Evolutionary conservation across 2,113 vertebrate species (phyloP).

Genomic region (Marcusenius ussheri): DNA sequence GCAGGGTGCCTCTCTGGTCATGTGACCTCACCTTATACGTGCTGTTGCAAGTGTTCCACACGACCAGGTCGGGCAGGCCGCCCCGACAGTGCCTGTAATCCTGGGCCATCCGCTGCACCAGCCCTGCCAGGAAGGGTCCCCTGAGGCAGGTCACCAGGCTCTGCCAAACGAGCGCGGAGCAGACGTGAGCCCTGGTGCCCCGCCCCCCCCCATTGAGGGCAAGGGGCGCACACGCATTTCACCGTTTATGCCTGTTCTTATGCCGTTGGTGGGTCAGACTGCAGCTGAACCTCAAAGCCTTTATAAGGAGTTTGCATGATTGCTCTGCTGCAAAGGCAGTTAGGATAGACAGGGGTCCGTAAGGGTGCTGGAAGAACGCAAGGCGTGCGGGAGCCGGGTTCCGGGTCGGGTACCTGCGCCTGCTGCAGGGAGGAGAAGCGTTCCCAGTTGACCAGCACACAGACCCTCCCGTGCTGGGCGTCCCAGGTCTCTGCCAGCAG

Average conservation of each 20-base stretch:
- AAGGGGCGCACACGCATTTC: background rate
- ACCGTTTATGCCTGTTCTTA: background rate
- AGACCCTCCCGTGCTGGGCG: slow-evolving; percentile 69
- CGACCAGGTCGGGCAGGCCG: slow-evolving; percentile 87
- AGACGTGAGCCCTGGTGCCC: background rate
- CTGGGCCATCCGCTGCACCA: slow-evolving; percentile 68
- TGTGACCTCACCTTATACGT: slow-evolving; percentile 68
- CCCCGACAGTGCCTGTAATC: slow-evolving; percentile 83
- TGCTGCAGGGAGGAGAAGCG: slow-evolving; percentile 79
- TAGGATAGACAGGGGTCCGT: background rate
- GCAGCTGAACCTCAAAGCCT: background rate
- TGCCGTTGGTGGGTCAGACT: background rate
- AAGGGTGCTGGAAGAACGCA: background rate
- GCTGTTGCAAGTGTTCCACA: slow-evolving; percentile 69
- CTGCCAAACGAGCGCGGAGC: slow-evolving; percentile 38
- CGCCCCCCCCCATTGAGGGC: background rate
- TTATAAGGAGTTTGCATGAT: background rate
- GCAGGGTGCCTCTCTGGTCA: background rate
- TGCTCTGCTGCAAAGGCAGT: background rate
- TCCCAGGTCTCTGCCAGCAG: slow-evolving; percentile 71
- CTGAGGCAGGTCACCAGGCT: slow-evolving; percentile 80
- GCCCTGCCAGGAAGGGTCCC: slow-evolving; percentile 72
- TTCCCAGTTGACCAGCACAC: slow-evolving; percentile 79
- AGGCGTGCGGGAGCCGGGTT: background rate
- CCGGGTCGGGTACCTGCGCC: slow-evolving; percentile 67